These are phyloP conservation scores for Heterohyrax brucei DNA, from an alignment of 2,797 vertebrate genomes.

Conservation along the genomic window DNA sequence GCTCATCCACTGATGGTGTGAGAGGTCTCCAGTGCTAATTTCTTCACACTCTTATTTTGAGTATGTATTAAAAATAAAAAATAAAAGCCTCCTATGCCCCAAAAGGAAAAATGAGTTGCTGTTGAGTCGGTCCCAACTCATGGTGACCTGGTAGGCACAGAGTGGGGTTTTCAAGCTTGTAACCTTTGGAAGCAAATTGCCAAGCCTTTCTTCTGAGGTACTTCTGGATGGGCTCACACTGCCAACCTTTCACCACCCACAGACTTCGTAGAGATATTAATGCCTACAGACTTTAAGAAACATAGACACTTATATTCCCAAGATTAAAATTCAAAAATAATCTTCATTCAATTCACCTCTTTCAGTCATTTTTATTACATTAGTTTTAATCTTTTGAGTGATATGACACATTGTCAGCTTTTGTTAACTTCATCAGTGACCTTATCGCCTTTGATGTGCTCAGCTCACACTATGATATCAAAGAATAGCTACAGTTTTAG, in stretches of 20 bases:
- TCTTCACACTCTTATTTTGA: background rate
- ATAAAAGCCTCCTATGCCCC: background rate
- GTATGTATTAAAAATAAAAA: background rate
- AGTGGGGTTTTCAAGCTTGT: background rate
- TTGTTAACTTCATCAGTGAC: background rate
- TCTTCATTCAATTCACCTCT: background rate
- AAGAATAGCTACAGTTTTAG: slow-evolving; percentile 5
- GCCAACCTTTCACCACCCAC: background rate
- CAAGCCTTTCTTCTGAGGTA: background rate
- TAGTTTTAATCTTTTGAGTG: slow-evolving; percentile 75
- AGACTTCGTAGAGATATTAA: background rate
- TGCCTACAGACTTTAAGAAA: background rate
- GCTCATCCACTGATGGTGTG: background rate
- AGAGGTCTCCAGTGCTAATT: background rate
- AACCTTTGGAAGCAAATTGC: background rate
- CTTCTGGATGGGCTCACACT: background rate
- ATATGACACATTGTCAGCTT: slow-evolving; percentile 24
- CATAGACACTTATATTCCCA: background rate
- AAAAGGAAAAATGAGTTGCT: background rate
- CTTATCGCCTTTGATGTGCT: slow-evolving; percentile 41
- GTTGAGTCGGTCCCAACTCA: background rate
- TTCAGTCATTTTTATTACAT: slow-evolving; percentile 70
- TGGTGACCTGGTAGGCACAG: background rate
- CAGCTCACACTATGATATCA: slow-evolving; percentile 59
- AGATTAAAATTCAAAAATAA: slow-evolving; percentile 65